Conservation (phyloP, 2,888 invertebrate species). For the Ptychoptera albimana region DNA sequence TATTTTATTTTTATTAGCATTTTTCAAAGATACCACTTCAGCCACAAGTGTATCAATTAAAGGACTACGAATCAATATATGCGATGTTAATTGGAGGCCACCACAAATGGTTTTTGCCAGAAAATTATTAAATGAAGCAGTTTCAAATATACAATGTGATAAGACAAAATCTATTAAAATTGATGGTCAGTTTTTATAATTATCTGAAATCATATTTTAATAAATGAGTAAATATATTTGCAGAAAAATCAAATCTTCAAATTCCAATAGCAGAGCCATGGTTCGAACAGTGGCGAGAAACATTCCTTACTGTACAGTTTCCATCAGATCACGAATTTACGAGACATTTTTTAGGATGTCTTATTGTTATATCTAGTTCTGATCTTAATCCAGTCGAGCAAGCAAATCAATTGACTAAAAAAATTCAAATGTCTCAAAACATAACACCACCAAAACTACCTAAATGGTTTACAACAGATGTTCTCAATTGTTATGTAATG, state of each 20-base stretch:
- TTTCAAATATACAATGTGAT: constrained; percentile 41
- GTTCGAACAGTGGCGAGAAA: constrained; percentile 92
- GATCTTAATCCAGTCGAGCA: constrained; percentile 68
- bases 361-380: constrained; percentile 54
- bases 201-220: neutral
- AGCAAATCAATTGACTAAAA: constrained; percentile 63
- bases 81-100: constrained; percentile 67
- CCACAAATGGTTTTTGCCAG: constrained; percentile 68
- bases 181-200: constrained; percentile 15
- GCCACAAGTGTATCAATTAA: constrained; percentile 55
- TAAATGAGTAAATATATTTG: constrained; percentile 1
- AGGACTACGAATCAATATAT: constrained; percentile 61
- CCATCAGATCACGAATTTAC: constrained; percentile 94
- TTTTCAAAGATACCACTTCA: constrained; percentile 61
- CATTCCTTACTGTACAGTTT: constrained; percentile 73
- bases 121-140: constrained; percentile 72
- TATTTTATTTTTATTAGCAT: constrained; percentile 37
- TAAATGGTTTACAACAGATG: constrained; percentile 66
- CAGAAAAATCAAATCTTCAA: constrained; percentile 43
- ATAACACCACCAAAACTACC: constrained; percentile 61
- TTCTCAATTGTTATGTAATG: constrained; percentile 77
- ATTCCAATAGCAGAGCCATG: constrained; percentile 71
- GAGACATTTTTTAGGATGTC: constrained; percentile 71
- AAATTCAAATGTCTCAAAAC: constrained; percentile 62
- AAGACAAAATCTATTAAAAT: constrained; percentile 38